These are phyloP conservation scores for Henricia sp. DNA, from an alignment of 53 echinoderm and acorn worm species.

Conservation along the genomic window DNA sequence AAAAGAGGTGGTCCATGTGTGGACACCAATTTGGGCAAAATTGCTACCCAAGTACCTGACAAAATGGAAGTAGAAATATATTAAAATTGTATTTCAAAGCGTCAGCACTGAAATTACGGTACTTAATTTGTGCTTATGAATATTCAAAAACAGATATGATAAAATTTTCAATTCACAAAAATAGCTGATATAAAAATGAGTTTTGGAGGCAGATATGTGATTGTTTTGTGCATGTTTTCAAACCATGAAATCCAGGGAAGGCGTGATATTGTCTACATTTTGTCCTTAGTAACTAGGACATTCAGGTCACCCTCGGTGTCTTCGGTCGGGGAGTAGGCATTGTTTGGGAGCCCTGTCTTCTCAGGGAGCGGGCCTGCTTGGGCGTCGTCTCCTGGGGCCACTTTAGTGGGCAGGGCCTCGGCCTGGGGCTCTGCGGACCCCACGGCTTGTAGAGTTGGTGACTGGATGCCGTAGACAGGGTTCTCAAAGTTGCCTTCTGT, in stretches of 20 bases:
- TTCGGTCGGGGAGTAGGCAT: constrained; percentile 21
- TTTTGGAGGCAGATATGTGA: no score
- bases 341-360: constrained; percentile 74
- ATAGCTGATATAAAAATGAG: background rate
- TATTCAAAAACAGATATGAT: background rate
- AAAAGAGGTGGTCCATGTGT: no score
- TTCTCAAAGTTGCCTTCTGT: constrained; percentile 71
- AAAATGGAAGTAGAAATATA: no score
- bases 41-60: no score
- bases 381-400: background rate
- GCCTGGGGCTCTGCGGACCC: background rate
- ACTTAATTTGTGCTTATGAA: no score
- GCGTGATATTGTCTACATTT: background rate
- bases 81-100: background rate
- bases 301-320: constrained; percentile 75
- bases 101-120: background rate
- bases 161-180: background rate
- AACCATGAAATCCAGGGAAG: background rate
- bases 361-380: constrained; percentile 64
- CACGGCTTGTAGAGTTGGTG: constrained; percentile 66
- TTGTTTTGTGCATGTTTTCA: no score
- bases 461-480: constrained; percentile 77
- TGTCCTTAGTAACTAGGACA: constrained; percentile 70
- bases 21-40: no score
- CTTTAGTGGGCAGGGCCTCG: constrained; percentile 14